Evolutionary conservation across 2,888 invertebrate genomes (phyloP), one percentile per base, ranked within the genome.

Genomic region (Philonicus albiceps): DNA sequence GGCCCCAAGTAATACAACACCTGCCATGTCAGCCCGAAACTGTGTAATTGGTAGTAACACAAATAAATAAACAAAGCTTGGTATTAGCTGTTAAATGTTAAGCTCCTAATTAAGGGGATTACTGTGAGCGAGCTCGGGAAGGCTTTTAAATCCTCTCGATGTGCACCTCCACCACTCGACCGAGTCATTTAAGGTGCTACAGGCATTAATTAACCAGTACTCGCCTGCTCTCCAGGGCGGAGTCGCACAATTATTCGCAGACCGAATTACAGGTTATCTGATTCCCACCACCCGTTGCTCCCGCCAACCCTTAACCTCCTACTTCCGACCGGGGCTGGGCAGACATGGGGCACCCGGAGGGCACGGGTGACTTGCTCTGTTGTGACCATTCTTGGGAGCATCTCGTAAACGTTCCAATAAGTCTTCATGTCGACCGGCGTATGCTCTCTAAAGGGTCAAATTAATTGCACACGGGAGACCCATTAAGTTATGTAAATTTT

Each of bases 401-500:
- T 83, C 64, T 83, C 64, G 49, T 80, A 53, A 49, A 80, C 53
- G 83, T 83, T 72, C 83, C 83, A 83, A 83, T 83, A 83, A 83
- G 83, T 83, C 83, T 55, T 83, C 37, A 83, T 64, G 83, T 37
- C 31, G 74, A 49, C 73, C 30, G 43, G 74, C 74, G 53, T 85
- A 49, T 49, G 74, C 49, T 75, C 73, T 13, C 64, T 43, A 43
- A 87, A 85, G 78, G 87, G 85, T 80, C 76, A 72, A 87, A 87
- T 87, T 87, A 87, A 87, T 87, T 22, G 49, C 72, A 78, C 87
- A 85, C 87, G n/a, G 49, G 85, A 73, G 87, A 78, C 53, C 37
- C 73, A 80, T 87, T 85, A 83, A 22, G 53, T 40, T 86, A 78
- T 87, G 87, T 80, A 78, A 87, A 81, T 85, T 87, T 85, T 85